Percentiles rank a stretch among this genome's conserved stretches.
These are phyloP conservation scores for Temnothorax rugatulus DNA, from an alignment of 2,888 invertebrate species.

Conservation along the genomic window DNA sequence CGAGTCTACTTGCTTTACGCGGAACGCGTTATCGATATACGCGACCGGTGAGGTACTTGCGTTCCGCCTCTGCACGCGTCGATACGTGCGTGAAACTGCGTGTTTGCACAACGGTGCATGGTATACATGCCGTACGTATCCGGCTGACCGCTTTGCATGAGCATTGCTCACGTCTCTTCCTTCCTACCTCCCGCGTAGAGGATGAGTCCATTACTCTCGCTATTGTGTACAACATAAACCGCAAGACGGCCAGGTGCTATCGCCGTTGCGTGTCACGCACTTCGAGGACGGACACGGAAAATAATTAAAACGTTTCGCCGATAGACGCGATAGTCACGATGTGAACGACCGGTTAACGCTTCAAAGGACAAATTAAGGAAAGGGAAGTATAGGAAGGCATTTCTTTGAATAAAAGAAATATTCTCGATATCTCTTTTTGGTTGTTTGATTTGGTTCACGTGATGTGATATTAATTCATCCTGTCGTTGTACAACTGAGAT, in stretches of 20 bases:
- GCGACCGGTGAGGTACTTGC: not conserved
- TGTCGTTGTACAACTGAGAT: not conserved
- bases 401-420: not conserved
- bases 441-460: not conserved
- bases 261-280: conserved; percentile 27
- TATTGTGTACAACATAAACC: conserved; percentile 62
- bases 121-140: conserved; percentile 23
- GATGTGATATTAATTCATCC: not conserved
- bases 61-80: conserved; percentile 18
- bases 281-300: conserved; percentile 20
- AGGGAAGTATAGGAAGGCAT: not conserved
- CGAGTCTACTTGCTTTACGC: not conserved
- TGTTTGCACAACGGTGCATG: conserved; percentile 38
- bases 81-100: conserved; percentile 13
- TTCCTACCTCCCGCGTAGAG: conserved; percentile 18
- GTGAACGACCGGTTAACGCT: conserved; percentile 27
- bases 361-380: not conserved
- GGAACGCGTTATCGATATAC: not conserved
- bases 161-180: conserved; percentile 36
- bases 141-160: conserved; percentile 34
- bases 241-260: conserved; percentile 29
- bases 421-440: not conserved
- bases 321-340: not conserved
- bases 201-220: conserved; percentile 47
- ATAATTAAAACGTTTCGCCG: conserved; percentile 21